Base-by-base conservation (phyloP, 92 coral and sea anemone genomes). In the Zoanthus sansibaricus region DNA sequence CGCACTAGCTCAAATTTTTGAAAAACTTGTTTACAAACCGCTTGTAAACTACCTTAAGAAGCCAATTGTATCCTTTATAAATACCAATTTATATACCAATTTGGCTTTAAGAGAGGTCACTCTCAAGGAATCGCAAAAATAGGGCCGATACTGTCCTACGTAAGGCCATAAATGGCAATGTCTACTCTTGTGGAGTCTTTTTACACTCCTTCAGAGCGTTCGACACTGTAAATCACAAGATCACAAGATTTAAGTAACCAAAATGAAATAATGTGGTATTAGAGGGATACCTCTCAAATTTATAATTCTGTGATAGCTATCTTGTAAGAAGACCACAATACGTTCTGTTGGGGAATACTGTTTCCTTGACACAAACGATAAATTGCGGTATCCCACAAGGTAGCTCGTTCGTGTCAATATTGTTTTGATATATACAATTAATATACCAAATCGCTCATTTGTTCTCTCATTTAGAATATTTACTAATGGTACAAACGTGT, bases 1-100 rank as follows among this genome's bases (percentile, higher is more conserved):
- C 46, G 74, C 91, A 4, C 79, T 87, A 45, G 37, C 89, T n/a
- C 77, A 91, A 88, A 83, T 87, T 71, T 77, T 88, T 75, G 87
- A 88, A 84, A 91, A 88, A 77, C 49, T 61, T 18, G 62, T 91
- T 2, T 91, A 80, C 49, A 66, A 87, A 47, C 91, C 87, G 72
- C 82, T 87, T 30, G 48, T 83, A 1, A 75, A 87, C 66, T 83
- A 83, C 47, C 72, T 87, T 72, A 87, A 91, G 54, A 90, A 83
- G 70, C 84, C 25, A 0, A 82, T n/a, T 70, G 44, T 44, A 77
- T 85, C 67, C 77, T 78, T 49, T 74, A 76, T 51, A 58, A 85
- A 51, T 90, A 18, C 20, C 89, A 90, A 32, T 90, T 78, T 84
- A 25, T 25, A 51, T 90, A 18, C 20, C 89, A 90, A 32, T 90